Evolutionary conservation across 2,113 vertebrate species (phyloP).

Genomic region (Morone chrysops): DNA sequence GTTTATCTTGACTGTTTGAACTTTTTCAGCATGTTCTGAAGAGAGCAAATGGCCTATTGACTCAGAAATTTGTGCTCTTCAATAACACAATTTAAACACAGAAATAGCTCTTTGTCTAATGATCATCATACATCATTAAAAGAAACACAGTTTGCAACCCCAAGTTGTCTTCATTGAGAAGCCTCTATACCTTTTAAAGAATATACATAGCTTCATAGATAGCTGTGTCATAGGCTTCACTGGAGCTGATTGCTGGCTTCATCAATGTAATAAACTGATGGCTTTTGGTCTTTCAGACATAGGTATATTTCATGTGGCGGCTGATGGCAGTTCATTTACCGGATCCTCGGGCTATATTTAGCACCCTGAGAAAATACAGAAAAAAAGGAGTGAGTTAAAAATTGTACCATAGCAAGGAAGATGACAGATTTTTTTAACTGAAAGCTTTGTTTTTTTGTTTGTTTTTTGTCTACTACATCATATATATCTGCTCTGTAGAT

Average conservation of each 20-base stretch:
- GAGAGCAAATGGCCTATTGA: slow-evolving; percentile 38
- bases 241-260: background rate
- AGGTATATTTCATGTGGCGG: background rate
- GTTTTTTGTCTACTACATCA: background rate
- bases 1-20: slow-evolving; percentile 28
- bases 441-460: background rate
- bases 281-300: background rate
- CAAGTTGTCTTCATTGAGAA: background rate
- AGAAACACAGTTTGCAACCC: background rate
- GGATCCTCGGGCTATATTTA: too few relatives aligned
- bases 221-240: background rate
- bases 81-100: slow-evolving; percentile 23
- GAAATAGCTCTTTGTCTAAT: slow-evolving; percentile 43
- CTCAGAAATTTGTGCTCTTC: background rate
- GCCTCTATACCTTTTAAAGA: background rate
- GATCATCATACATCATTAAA: slow-evolving; percentile 41
- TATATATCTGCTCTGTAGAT: background rate
- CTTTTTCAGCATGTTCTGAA: slow-evolving; percentile 14
- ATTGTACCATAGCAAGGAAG: background rate
- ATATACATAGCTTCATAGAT: too few relatives aligned
- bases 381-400: background rate
- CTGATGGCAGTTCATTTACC: background rate
- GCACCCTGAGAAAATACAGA: background rate
- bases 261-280: background rate
- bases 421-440: background rate